Conservation (phyloP, 2,113 vertebrate genomes). For the Charadrius vociferus region DNA sequence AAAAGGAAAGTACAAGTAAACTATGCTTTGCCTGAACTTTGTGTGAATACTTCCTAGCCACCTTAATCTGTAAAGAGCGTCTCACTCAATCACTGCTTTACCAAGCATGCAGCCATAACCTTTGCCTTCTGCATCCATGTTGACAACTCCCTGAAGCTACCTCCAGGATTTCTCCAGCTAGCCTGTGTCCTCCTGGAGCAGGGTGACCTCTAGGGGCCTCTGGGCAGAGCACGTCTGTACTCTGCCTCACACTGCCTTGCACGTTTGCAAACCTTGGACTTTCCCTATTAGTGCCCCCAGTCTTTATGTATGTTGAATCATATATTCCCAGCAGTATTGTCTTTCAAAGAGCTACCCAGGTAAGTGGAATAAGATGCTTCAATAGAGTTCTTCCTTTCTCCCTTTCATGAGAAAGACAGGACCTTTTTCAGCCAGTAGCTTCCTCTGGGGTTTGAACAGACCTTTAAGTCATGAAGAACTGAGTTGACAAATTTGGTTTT, state of each 20-base stretch:
- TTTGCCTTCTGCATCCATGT: background rate
- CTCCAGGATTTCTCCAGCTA: background rate
- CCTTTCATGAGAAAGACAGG: background rate
- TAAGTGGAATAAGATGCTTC: background rate
- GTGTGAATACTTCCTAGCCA: background rate
- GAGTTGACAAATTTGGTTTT: background rate
- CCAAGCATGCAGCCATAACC: background rate
- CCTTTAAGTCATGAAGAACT: background rate
- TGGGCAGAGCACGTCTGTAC: background rate
- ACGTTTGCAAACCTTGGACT: background rate
- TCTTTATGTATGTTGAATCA: background rate
- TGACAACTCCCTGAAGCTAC: background rate
- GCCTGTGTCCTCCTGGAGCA: background rate
- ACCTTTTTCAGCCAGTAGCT: background rate
- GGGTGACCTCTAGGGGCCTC: constrained; percentile 1
- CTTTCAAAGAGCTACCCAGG: background rate
- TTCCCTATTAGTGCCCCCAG: background rate
- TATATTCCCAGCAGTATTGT: background rate
- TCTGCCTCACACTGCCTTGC: background rate
- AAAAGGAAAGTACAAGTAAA: background rate
- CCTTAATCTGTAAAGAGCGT: background rate
- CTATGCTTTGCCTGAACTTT: background rate
- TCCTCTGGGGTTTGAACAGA: background rate
- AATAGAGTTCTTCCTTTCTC: background rate
- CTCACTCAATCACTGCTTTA: background rate